These are phyloP conservation scores for Macquaria ambigua DNA, from an alignment of 2,113 vertebrate species.

Conservation along the genomic window DNA sequence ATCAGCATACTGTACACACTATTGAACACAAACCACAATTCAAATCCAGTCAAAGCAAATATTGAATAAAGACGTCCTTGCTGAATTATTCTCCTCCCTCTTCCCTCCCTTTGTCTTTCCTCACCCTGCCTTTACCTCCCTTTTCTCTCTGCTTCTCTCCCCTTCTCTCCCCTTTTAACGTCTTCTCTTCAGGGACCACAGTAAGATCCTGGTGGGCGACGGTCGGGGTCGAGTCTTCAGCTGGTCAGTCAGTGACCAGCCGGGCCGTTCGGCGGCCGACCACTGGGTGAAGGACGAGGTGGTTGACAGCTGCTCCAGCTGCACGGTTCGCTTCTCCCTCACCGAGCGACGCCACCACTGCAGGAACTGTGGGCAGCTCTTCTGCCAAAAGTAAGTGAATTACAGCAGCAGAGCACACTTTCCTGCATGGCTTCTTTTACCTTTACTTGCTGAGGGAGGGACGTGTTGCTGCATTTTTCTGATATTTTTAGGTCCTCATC, in stretches of 20 bases:
- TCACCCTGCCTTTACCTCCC: neutral
- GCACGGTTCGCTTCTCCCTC: conserved; percentile 93
- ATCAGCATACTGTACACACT: neutral
- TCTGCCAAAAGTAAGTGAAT: conserved; percentile 96
- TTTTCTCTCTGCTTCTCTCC: neutral
- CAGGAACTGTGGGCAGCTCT: conserved; percentile 98
- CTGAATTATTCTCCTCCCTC: neutral
- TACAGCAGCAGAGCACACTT: neutral
- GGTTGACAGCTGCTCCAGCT: conserved; percentile 95
- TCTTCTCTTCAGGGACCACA: conserved; percentile 88
- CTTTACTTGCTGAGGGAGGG: neutral
- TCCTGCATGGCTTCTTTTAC: neutral
- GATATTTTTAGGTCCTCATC: too few relatives aligned
- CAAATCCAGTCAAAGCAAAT: neutral
- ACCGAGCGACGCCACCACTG: conserved; percentile 97
- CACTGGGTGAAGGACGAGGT: conserved; percentile 99
- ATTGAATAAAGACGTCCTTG: neutral
- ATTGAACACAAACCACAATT: neutral
- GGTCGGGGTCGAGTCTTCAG: conserved; percentile 96
- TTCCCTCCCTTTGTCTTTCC: neutral
- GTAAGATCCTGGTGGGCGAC: conserved; percentile 96
- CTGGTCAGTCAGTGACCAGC: conserved; percentile 98
- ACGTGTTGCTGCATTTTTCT: too few relatives aligned
- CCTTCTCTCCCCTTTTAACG: neutral
- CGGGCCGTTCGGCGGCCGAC: conserved; percentile 94